These are phyloP conservation scores for Tyrannus savana DNA, from an alignment of 2,113 vertebrate genomes.

Conservation along the genomic window DNA sequence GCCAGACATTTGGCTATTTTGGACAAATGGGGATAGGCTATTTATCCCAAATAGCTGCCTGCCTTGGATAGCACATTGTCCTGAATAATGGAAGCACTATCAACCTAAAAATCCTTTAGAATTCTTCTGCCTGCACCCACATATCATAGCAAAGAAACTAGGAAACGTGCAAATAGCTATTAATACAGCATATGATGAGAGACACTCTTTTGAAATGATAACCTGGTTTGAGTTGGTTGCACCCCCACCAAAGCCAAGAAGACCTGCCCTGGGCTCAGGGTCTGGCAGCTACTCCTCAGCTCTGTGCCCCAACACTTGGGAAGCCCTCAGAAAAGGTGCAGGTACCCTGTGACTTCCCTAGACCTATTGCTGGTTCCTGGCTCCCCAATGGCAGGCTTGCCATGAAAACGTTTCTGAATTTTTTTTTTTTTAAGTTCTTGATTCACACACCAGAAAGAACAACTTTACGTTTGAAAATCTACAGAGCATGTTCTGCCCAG, in stretches of 20 bases:
- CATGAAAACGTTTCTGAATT: not conserved
- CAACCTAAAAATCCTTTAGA: constrained; percentile 58
- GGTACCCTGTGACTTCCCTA: not conserved
- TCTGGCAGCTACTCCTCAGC: not conserved
- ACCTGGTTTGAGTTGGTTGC: not conserved
- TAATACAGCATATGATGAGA: constrained; percentile 2
- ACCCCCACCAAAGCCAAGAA: not conserved
- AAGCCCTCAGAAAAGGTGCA: not conserved
- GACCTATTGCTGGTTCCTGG: fast-evolving
- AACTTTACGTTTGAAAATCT: not conserved
- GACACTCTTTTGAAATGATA: not conserved
- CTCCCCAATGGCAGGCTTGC: not conserved
- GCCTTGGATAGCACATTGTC: constrained; percentile 40
- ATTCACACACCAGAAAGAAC: not conserved
- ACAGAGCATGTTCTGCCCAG: not conserved
- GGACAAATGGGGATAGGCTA: constrained; percentile 43
- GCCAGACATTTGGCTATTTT: constrained; percentile 60
- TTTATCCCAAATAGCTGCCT: constrained; percentile 57
- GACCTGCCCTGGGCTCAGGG: not conserved
- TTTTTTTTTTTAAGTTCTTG: not conserved
- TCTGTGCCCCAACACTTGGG: not conserved
- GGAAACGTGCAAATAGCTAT: constrained; percentile 23
- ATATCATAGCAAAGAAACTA: constrained; percentile 27
- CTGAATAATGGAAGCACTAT: constrained; percentile 35
- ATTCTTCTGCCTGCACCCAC: constrained; percentile 18